Evolutionary conservation across 2,797 vertebrate genomes (phyloP).

Genomic region (Oophaga sylvatica): DNA sequence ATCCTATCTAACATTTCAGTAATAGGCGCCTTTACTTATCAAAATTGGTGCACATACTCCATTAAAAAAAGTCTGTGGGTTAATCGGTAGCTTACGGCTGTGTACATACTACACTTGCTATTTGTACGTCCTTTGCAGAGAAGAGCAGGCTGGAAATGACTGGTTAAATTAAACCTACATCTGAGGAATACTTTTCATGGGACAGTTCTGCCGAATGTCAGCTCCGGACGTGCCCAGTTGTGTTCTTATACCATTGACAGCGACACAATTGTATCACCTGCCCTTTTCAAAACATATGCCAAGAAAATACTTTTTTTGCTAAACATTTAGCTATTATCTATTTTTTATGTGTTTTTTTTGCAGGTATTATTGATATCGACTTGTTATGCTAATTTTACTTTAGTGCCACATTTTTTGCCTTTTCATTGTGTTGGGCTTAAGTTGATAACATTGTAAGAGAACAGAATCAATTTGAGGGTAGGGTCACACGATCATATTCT

Average conservation of each 20-base stretch:
- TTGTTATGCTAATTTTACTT: not conserved
- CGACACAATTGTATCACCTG: not conserved
- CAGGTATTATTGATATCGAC: not conserved
- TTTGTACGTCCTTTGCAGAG: not conserved
- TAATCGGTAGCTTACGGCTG: not conserved
- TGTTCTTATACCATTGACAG: not conserved
- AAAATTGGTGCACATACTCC: not conserved
- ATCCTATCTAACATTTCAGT: not conserved
- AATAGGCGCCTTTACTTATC: not conserved
- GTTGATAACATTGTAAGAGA: too few relatives aligned
- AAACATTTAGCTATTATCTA: not conserved
- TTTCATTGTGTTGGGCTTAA: too few relatives aligned
- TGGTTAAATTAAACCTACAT: not conserved
- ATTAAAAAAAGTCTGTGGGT: slow-evolving; percentile 7
- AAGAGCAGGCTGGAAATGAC: not conserved
- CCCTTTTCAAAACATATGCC: too few relatives aligned
- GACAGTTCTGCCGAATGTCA: not conserved
- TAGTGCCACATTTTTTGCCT: too few relatives aligned
- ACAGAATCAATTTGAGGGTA: too few relatives aligned
- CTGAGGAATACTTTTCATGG: not conserved
- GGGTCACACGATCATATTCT: too few relatives aligned
- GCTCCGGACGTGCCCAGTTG: not conserved
- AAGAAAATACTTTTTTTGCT: not conserved
- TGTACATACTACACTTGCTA: not conserved
- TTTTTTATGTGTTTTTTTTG: not conserved